These are phyloP conservation scores for Venustoraphidia nigricollis DNA, from an alignment of 2,888 invertebrate genomes.

Conservation along the genomic window DNA sequence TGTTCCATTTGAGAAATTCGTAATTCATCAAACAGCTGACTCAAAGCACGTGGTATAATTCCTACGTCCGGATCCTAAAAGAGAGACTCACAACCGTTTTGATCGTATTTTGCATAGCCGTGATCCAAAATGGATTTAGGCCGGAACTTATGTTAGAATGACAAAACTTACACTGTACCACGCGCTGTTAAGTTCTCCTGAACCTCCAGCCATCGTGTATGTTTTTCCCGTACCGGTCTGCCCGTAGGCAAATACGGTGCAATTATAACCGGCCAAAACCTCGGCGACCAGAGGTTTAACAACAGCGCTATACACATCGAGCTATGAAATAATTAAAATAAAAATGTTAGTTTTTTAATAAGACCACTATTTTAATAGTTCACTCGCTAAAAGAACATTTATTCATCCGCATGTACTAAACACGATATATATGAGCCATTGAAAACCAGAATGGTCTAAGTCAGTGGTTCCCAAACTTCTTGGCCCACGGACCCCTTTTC, in stretches of 20 bases:
- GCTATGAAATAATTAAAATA: constrained; percentile 24
- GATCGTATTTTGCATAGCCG: neutral
- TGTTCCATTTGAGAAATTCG: constrained; percentile 63
- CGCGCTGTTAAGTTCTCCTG: constrained; percentile 37
- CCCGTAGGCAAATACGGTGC: constrained; percentile 95
- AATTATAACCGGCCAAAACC: constrained; percentile 89
- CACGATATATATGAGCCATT: too few species aligned
- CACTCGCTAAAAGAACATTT: too few species aligned
- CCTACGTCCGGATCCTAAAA: constrained; percentile 74
- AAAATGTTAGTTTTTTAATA: constrained; percentile 5
- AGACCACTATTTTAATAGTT: constrained; percentile 2
- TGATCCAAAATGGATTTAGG: neutral
- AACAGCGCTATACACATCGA: constrained; percentile 75
- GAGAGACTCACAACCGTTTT: constrained; percentile 8
- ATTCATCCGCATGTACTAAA: too few species aligned
- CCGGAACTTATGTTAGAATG: too few species aligned
- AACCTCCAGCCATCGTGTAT: constrained; percentile 87
- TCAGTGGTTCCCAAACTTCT: too few species aligned
- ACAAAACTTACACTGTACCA: constrained; percentile 56
- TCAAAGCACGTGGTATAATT: constrained; percentile 81
- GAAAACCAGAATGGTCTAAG: too few species aligned
- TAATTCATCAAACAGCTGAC: constrained; percentile 81
- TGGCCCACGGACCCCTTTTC: too few species aligned
- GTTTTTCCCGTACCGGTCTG: constrained; percentile 93
- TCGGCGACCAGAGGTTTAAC: constrained; percentile 82